Conservation (phyloP, 2,888 invertebrate genomes). For the Apodemia duryi region DNA sequence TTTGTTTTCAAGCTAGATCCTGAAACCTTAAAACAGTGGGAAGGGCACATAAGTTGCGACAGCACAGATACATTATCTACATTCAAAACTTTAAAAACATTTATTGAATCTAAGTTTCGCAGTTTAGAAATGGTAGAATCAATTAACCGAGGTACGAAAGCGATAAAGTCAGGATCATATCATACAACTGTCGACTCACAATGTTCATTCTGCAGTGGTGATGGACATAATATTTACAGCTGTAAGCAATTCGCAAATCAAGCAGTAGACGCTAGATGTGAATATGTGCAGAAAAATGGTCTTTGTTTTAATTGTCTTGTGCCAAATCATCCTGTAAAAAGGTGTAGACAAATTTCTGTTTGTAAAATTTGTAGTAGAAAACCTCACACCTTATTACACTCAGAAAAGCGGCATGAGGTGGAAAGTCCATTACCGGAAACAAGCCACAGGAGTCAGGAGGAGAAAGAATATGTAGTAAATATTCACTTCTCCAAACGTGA, state of each 20-base stretch:
- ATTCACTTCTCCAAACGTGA: background rate
- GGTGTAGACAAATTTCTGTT: conserved; percentile 24
- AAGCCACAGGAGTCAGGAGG: background rate
- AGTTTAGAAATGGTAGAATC: too few species aligned
- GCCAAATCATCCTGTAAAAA: conserved; percentile 23
- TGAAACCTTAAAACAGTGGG: too few species aligned
- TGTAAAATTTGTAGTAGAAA: conserved; percentile 27
- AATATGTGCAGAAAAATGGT: conserved; percentile 20
- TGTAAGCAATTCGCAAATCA: conserved; percentile 25
- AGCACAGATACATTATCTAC: too few species aligned
- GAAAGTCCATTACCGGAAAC: background rate
- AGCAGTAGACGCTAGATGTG: conserved; percentile 17
- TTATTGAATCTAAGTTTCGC: too few species aligned
- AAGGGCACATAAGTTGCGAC: too few species aligned
- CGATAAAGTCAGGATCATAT: too few species aligned
- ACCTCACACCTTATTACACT: conserved; percentile 28
- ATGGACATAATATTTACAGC: conserved; percentile 23
- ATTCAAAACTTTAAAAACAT: too few species aligned
- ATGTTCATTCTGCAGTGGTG: conserved; percentile 1
- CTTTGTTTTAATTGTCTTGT: conserved; percentile 27
- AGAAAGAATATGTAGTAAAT: conserved; percentile 1
- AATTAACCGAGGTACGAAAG: too few species aligned
- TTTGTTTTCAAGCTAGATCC: background rate
- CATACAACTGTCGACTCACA: background rate
- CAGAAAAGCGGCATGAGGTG: background rate